These are phyloP conservation scores for Cichlasoma orientale DNA, from an alignment of 2,797 vertebrate genomes.

Conservation along the genomic window DNA sequence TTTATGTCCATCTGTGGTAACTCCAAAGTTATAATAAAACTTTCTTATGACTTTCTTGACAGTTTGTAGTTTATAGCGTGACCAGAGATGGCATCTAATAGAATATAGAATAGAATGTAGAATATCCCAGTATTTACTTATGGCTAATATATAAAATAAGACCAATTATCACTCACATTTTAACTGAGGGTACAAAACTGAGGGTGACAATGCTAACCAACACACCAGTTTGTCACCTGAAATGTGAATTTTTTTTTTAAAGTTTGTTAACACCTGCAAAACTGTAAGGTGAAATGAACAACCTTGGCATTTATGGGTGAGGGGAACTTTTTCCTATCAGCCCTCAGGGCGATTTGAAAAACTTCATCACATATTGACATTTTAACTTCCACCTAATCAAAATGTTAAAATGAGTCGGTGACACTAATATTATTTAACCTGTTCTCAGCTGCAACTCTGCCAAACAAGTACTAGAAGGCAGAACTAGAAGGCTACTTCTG, in stretches of 20 bases:
- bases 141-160: not conserved
- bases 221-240: not conserved
- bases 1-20: not conserved
- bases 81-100: too few species aligned
- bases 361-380: constrained; percentile 1
- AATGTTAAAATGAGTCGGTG: not conserved
- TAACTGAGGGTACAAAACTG: not conserved
- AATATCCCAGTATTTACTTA: too few species aligned
- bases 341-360: not conserved
- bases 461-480: not conserved
- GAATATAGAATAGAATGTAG: too few species aligned
- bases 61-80: too few species aligned
- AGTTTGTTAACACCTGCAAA: not conserved
- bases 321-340: not conserved
- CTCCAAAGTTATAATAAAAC: not conserved
- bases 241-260: not conserved
- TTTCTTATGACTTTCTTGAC: not conserved
- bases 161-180: not conserved
- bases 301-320: not conserved
- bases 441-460: not conserved
- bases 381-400: not conserved
- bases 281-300: not conserved
- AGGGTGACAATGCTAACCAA: too few species aligned
- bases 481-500: too few species aligned
- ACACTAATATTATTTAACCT: not conserved